These are phyloP conservation scores for Pogonus chalceus DNA, from an alignment of 1,140 invertebrate genomes.

Conservation along the genomic window DNA sequence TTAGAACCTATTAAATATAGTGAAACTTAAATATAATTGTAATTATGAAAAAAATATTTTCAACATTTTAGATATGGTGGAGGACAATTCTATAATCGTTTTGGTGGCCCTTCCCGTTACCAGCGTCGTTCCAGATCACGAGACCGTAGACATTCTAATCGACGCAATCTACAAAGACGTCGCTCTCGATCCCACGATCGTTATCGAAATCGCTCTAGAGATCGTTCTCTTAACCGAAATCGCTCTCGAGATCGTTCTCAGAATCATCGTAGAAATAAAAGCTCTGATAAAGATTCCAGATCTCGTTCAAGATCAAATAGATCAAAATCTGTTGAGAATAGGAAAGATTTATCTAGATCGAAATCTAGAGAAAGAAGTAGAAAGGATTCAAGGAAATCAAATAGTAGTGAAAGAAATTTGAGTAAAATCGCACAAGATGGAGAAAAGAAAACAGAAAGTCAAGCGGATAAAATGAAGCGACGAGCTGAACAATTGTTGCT, in stretches of 20 bases:
- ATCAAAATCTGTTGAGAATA: slow-evolving; percentile 10
- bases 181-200: slow-evolving; percentile 5
- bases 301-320: slow-evolving; percentile 14
- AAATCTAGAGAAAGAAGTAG: slow-evolving; percentile 17
- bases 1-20: no score
- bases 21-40: no score
- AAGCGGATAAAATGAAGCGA: slow-evolving; percentile 36
- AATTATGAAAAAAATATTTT: no score
- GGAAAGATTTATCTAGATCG: slow-evolving; percentile 17
- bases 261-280: slow-evolving; percentile 4
- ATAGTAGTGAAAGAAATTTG: slow-evolving; percentile 9
- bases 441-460: slow-evolving; percentile 30
- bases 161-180: slow-evolving; percentile 3
- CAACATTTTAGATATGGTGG: no score
- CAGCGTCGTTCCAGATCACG: slow-evolving; percentile 9
- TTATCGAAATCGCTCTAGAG: slow-evolving; percentile 13
- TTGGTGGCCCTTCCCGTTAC: slow-evolving; percentile 3
- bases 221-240: slow-evolving; percentile 22
- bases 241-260: slow-evolving; percentile 16
- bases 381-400: slow-evolving; percentile 14
- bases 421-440: slow-evolving; percentile 3
- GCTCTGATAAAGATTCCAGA: no score
- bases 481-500: slow-evolving; percentile 38
- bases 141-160: neutral
- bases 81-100: no score